phyloP scores from a whole-genome alignment of 2,888 invertebrate genomes.

The Drosophila yooni region DNA sequence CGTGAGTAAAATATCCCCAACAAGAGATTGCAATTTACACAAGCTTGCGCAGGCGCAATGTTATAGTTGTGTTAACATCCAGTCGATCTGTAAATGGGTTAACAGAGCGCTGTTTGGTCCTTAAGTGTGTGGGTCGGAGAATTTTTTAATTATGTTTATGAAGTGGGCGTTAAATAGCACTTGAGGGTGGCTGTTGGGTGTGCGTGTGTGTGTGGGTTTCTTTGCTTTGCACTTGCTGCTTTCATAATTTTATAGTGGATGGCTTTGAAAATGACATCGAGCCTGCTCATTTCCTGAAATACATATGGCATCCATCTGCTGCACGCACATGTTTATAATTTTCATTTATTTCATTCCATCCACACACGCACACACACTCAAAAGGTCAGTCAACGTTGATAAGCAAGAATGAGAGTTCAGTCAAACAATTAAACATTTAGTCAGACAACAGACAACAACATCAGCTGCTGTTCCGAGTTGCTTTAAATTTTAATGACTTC shows the following conservation, averaged over 20 bases:
- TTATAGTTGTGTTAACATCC: constrained; percentile 25
- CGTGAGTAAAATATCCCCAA: constrained; percentile 62
- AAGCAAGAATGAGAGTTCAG: constrained; percentile 13
- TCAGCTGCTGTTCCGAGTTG: constrained; percentile 41
- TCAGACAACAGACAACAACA: constrained; percentile 13
- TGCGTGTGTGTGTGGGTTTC: constrained; percentile 12
- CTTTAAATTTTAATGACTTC: constrained; percentile 74
- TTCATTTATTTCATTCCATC: background rate
- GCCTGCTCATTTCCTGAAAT: constrained; percentile 44
- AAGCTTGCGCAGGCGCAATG: constrained; percentile 53
- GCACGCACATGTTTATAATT: constrained; percentile 23
- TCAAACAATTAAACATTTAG: constrained; percentile 53
- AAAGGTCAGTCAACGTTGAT: constrained; percentile 29
- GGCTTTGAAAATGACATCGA: constrained; percentile 12
- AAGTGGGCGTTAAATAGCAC: constrained; percentile 50
- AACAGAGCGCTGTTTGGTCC: constrained; percentile 34
- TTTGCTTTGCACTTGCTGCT: constrained; percentile 43
- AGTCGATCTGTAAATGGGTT: constrained; percentile 20
- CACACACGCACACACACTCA: background rate
- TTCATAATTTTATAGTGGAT: constrained; percentile 31
- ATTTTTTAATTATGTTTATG: constrained; percentile 68
- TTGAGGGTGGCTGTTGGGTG: constrained; percentile 11
- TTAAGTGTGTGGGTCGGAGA: constrained; percentile 25
- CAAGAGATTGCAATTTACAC: constrained; percentile 26
- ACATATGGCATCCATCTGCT: constrained; percentile 16